These are phyloP conservation scores for Triplophysa dalaica DNA, from an alignment of 2,113 vertebrate species.

Conservation along the genomic window DNA sequence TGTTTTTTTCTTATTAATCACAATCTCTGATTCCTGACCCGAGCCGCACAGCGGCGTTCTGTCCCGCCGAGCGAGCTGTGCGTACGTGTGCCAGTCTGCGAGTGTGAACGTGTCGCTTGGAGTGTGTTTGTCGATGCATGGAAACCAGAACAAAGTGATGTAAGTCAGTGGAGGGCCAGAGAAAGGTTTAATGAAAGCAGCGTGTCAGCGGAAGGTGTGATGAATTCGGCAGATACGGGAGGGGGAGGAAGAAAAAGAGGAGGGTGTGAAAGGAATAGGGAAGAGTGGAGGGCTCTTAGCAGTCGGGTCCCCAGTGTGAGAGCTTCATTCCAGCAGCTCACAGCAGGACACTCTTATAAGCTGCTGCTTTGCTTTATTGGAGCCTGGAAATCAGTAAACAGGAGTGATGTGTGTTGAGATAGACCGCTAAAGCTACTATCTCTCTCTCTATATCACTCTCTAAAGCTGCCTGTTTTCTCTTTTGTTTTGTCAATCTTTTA, in stretches of 20 bases:
- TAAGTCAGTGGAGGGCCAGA: slow-evolving; percentile 23
- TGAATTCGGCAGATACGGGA: slow-evolving; percentile 31
- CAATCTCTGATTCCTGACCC: slow-evolving; percentile 20
- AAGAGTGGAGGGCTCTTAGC: slow-evolving; percentile 20
- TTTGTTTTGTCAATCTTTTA: slow-evolving; percentile 15
- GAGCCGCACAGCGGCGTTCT: neutral
- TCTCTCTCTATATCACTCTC: slow-evolving; percentile 1
- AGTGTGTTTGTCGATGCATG: slow-evolving; percentile 25
- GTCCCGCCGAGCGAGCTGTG: neutral
- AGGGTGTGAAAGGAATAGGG: slow-evolving; percentile 17
- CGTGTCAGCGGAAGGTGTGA: slow-evolving; percentile 47
- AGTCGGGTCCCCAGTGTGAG: slow-evolving; percentile 27
- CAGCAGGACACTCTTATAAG: slow-evolving; percentile 11
- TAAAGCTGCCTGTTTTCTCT: slow-evolving; percentile 17
- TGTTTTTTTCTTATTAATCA: slow-evolving; percentile 25
- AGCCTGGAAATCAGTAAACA: slow-evolving; percentile 47
- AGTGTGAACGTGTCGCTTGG: slow-evolving; percentile 26
- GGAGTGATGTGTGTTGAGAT: slow-evolving; percentile 27
- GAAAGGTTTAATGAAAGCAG: slow-evolving; percentile 46
- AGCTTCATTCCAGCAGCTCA: slow-evolving; percentile 20
- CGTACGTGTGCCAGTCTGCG: slow-evolving; percentile 6
- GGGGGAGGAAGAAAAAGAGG: neutral
- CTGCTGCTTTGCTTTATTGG: slow-evolving; percentile 39
- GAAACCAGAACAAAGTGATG: slow-evolving; percentile 29
- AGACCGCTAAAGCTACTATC: slow-evolving; percentile 34